Base-by-base conservation (phyloP, 2,113 vertebrate species). In the Hemichromis elongatus region DNA sequence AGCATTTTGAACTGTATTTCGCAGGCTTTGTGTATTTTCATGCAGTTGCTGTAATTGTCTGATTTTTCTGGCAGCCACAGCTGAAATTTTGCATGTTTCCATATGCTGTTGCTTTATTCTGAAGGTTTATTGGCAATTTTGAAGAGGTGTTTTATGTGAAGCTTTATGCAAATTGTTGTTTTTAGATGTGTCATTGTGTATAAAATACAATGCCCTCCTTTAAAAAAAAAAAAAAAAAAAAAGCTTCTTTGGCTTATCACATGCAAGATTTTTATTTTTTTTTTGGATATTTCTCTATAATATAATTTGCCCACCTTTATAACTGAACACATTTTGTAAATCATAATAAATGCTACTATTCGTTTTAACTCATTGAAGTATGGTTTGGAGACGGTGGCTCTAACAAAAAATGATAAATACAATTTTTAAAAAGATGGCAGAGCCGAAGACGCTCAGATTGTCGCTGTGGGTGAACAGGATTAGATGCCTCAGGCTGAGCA, bases 271-370 rank as follows among this genome's bases (percentile, higher is more conserved):
- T 26, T 30, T 55, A 82, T 28, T 28, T 3, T 9, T 19, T 16
- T 47, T 7, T 54, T 28, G 87, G 87, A 88, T 63, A 63, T 63
- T 63, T 30, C 6, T 92, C 84, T 78, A 83, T 63, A 37, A 84
- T 84, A 70, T 83, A 82, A 88, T 91, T 91, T 90, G 47, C 80
- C 52, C 54, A 54, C 89, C 87, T 92, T 92, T 90, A 80, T 88
- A 87, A 90, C 47, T 85, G 53, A 83, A 57, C 7, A 54, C 2
- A 37, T 88, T 84, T 83, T 87, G 79, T 90, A 92, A 90, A 84
- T 59, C 89, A 91, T 81, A 91, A 89, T 90, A 92, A 93, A 93
- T 82, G 63, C 75, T 73, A 59, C 79, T 70, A 85, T 83, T 42
- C 12, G 80, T 87, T 85, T 85, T 40, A 80, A 28, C 54, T 83